phyloP scores from a whole-genome alignment of 2,113 vertebrate species.

The Pyrgilauda ruficollis region DNA sequence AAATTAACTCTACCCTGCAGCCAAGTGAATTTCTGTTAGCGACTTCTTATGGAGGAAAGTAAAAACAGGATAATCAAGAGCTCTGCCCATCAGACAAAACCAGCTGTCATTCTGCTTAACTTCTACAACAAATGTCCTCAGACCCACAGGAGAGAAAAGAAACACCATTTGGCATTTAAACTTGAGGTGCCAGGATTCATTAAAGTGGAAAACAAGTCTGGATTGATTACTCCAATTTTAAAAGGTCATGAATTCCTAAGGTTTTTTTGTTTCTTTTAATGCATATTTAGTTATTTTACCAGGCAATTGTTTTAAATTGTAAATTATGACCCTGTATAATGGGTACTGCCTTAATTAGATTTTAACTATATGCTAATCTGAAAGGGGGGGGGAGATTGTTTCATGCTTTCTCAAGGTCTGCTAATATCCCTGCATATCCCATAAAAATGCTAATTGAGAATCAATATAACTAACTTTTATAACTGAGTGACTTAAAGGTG shows the following conservation, averaged over 20 bases:
- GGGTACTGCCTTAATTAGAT: constrained; percentile 32
- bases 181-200: constrained; percentile 59
- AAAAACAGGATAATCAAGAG: constrained; percentile 68
- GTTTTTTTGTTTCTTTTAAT: constrained; percentile 50
- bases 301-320: constrained; percentile 54
- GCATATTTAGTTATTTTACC: constrained; percentile 54
- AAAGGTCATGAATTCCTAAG: constrained; percentile 70
- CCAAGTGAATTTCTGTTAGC: constrained; percentile 78
- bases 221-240: constrained; percentile 68
- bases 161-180: constrained; percentile 71
- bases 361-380: constrained; percentile 44
- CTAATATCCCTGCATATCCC: neutral
- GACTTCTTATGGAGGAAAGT: constrained; percentile 73
- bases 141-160: constrained; percentile 52
- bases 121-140: constrained; percentile 67
- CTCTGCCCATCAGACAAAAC: constrained; percentile 68
- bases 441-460: neutral
- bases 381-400: neutral
- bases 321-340: constrained; percentile 52
- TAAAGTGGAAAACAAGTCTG: constrained; percentile 57
- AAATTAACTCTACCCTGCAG: constrained; percentile 77
- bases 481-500: constrained; percentile 9
- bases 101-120: constrained; percentile 76
- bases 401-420: neutral
- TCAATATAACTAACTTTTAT: constrained; percentile 25